Percentiles rank a stretch among this genome's conserved stretches.
Evolutionary conservation across 2,113 vertebrate species (phyloP).

Genomic region (Rhadina sibilatrix): DNA sequence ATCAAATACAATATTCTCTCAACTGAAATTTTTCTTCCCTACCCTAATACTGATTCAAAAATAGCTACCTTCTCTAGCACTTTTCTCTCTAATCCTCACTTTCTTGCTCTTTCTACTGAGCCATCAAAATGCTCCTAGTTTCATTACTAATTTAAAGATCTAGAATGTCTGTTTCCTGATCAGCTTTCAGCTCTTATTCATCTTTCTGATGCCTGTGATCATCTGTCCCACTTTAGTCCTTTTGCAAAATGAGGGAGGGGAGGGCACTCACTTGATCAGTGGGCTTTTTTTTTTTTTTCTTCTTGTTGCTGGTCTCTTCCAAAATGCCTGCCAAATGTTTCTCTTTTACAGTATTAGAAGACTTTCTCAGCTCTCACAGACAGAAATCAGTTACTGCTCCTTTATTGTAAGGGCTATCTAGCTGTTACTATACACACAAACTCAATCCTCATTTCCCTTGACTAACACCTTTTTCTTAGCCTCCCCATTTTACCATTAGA

Average conservation of each 20-base stretch:
- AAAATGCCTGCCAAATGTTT: neutral
- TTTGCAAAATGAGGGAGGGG: neutral
- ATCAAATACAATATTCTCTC: neutral
- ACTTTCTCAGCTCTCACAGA: neutral
- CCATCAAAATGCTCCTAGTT: neutral
- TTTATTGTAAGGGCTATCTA: neutral
- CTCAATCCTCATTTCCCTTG: neutral
- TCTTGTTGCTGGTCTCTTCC: neutral
- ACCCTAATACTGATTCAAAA: neutral
- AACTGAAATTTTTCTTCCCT: neutral
- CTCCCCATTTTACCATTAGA: neutral
- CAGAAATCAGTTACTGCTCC: neutral
- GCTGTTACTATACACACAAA: neutral
- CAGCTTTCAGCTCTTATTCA: neutral
- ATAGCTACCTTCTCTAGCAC: neutral
- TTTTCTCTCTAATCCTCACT: neutral
- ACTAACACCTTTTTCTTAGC: neutral
- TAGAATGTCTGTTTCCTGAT: neutral
- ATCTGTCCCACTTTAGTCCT: neutral
- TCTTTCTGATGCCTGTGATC: neutral
- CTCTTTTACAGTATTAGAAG: neutral
- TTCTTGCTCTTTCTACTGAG: neutral
- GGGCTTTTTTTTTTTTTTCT: neutral
- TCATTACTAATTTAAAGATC: neutral
- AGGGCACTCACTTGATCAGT: fast-evolving